A percentile compares a stretch with the other conserved stretches of the same genome.
Evolutionary conservation across 2,888 invertebrate genomes (phyloP).

Genomic region (Nebria salina): DNA sequence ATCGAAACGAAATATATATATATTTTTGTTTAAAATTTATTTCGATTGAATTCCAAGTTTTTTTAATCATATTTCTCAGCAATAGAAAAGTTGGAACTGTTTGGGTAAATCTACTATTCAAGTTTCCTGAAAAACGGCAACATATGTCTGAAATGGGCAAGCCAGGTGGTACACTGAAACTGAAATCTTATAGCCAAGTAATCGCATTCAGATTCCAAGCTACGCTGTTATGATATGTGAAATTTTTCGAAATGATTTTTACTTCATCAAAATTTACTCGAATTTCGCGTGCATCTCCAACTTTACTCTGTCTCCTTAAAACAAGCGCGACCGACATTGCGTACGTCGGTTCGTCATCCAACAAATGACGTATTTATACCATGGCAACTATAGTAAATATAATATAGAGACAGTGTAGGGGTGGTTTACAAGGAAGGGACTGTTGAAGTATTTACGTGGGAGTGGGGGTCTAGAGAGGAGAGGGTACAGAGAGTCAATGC

Average conservation of each 20-base stretch:
- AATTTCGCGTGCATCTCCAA: too few relatives aligned
- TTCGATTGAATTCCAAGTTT: too few relatives aligned
- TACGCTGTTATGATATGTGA: conserved; percentile 39
- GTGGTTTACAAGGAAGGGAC: conserved; percentile 24
- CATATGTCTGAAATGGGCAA: conserved; percentile 55
- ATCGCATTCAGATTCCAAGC: conserved; percentile 44
- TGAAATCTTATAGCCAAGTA: conserved; percentile 43
- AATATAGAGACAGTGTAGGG: conserved; percentile 56
- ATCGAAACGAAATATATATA: neutral
- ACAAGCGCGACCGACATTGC: neutral
- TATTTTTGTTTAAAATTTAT: neutral
- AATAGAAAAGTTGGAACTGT: neutral
- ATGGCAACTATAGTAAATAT: conserved; percentile 59
- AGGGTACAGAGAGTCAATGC: conserved; percentile 47
- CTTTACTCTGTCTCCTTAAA: neutral
- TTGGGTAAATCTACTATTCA: neutral
- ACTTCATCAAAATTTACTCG: too few relatives aligned
- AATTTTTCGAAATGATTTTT: neutral
- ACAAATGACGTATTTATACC: conserved; percentile 53
- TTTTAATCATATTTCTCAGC: too few relatives aligned
- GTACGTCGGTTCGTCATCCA: conserved; percentile 21
- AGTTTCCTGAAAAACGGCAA: conserved; percentile 12
- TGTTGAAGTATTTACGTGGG: neutral
- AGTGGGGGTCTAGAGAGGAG: conserved; percentile 47
- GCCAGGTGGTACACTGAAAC: conserved; percentile 51